A percentile compares a stretch with the other conserved stretches of the same genome.
These are phyloP conservation scores for Cryptus armator DNA, from an alignment of 2,888 invertebrate species.

Conservation along the genomic window DNA sequence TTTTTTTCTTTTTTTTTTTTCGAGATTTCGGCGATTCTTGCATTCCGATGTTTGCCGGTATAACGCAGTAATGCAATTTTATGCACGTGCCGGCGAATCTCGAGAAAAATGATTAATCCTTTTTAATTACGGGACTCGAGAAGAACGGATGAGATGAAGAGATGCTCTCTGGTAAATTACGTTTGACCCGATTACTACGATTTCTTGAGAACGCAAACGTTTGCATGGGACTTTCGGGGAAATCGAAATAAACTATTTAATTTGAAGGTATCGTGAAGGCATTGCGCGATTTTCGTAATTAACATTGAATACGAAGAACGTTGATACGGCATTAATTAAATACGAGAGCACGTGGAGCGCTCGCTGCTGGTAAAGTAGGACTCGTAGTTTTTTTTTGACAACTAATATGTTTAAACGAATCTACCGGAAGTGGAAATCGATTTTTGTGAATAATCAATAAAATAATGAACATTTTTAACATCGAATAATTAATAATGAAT, in stretches of 20 bases:
- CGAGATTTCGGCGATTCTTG: constrained; percentile 14
- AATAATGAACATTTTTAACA: background rate
- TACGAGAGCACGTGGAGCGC: background rate
- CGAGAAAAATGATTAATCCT: constrained; percentile 36
- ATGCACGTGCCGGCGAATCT: background rate
- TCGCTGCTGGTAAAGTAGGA: background rate
- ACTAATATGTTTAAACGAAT: background rate
- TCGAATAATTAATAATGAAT: background rate
- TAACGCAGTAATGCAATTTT: background rate
- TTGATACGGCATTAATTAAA: background rate
- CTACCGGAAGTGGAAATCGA: too few relatives aligned
- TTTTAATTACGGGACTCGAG: constrained; percentile 35
- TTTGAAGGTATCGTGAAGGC: background rate
- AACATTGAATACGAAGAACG: background rate
- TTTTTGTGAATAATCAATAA: too few relatives aligned
- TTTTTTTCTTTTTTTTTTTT: background rate
- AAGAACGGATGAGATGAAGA: background rate
- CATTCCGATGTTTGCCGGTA: constrained; percentile 9
- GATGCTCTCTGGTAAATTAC: background rate
- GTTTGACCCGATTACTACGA: constrained; percentile 21
- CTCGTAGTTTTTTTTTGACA: background rate
- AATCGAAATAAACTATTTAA: background rate
- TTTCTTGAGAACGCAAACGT: background rate
- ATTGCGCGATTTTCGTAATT: background rate
- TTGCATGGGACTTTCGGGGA: background rate